Evolutionary conservation across 2,888 invertebrate genomes (phyloP).

Genomic region (Chloroclystis v-ata): DNA sequence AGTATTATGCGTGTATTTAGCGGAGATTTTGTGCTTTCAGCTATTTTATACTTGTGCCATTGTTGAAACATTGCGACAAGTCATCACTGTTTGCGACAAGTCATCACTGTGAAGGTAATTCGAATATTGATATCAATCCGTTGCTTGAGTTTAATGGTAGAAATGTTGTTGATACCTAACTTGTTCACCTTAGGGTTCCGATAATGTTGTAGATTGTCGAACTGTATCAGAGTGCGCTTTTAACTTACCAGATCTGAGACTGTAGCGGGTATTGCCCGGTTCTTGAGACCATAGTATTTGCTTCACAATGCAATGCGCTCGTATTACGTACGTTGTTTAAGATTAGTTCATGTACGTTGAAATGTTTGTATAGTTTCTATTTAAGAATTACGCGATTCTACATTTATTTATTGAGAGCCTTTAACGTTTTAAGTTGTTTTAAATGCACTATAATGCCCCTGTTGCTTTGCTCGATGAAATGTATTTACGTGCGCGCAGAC

Average conservation of each 20-base stretch:
- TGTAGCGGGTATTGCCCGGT: too few species aligned
- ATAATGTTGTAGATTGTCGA: neutral
- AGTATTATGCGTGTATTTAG: conserved; percentile 26
- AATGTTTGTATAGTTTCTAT: conserved; percentile 26
- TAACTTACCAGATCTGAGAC: too few species aligned
- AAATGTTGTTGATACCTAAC: too few species aligned
- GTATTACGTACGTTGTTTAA: neutral
- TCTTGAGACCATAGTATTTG: neutral
- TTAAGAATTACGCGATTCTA: conserved; percentile 25
- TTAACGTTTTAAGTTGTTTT: conserved; percentile 21
- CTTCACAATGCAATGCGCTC: too few species aligned
- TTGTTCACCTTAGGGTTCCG: too few species aligned
- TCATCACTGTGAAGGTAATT: neutral
- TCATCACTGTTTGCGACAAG: neutral
- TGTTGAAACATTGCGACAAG: neutral
- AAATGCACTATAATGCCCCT: conserved; percentile 4
- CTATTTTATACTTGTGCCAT: conserved; percentile 3
- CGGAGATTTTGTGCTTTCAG: conserved; percentile 2
- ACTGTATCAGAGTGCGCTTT: too few species aligned
- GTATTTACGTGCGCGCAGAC: conserved; percentile 14
- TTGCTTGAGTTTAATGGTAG: too few species aligned
- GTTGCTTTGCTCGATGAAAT: neutral
- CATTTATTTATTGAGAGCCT: conserved; percentile 30
- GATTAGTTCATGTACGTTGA: conserved; percentile 20
- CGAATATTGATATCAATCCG: neutral